phyloP scores from a whole-genome alignment of 2,888 invertebrate genomes.

The Hirudinaria manillensis region DNA sequence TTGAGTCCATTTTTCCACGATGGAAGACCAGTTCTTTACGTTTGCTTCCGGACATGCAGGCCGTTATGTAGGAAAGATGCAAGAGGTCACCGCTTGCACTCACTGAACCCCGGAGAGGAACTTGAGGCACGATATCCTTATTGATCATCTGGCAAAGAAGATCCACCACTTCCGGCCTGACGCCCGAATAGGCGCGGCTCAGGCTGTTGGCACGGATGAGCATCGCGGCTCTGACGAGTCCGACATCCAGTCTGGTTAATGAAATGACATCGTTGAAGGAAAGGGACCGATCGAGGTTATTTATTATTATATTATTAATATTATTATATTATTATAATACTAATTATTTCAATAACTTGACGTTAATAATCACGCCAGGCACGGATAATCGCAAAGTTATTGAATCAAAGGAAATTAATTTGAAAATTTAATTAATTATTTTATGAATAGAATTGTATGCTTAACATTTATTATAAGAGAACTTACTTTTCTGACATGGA shows the following conservation, averaged over 20 bases:
- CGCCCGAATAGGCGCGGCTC: conserved; percentile 40
- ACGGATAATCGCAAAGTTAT: not conserved
- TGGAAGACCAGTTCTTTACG: conserved; percentile 31
- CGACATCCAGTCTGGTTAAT: conserved; percentile 28
- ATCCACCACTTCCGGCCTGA: conserved; percentile 38
- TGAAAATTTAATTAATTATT: not conserved
- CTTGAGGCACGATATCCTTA: conserved; percentile 40
- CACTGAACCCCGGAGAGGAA: conserved; percentile 42
- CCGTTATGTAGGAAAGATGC: conserved; percentile 43
- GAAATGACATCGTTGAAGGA: not conserved
- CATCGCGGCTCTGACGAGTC: conserved; percentile 41
- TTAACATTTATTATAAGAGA: not conserved
- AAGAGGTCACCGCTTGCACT: conserved; percentile 44
- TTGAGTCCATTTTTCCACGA: conserved; percentile 13
- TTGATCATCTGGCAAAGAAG: conserved; percentile 40
- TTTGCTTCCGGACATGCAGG: conserved; percentile 40
- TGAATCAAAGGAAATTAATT: not conserved
- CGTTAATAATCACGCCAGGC: no score
- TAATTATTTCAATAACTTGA: no score
- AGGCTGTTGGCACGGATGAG: conserved; percentile 43
- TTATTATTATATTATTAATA: no score
- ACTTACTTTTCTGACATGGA: conserved; percentile 20
- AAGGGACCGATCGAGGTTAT: not conserved
- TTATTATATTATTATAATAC: no score
- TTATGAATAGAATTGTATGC: not conserved